Evolutionary conservation across 2,113 vertebrate genomes (phyloP).

Genomic region (Ranitomeya imitator): DNA sequence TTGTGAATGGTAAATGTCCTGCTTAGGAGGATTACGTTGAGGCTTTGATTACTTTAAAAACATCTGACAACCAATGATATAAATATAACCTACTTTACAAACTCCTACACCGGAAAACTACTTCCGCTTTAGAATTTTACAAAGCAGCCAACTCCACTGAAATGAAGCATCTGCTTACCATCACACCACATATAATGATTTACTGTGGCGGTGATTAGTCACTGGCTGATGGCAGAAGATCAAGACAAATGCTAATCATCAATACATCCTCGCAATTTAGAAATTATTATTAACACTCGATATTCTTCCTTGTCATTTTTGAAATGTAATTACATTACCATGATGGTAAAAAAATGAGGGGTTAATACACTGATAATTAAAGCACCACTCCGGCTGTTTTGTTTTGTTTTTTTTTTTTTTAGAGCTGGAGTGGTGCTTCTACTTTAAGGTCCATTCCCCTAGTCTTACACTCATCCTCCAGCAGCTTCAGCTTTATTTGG

Average conservation of each 20-base stretch:
- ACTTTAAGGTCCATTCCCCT: too few relatives aligned
- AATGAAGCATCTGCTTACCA: slow-evolving; percentile 29
- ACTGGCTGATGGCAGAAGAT: neutral
- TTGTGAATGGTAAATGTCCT: neutral
- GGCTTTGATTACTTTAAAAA: neutral
- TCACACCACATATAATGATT: neutral
- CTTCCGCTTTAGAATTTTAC: neutral
- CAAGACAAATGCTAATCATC: neutral
- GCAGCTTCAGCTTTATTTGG: too few relatives aligned
- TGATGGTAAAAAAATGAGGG: neutral
- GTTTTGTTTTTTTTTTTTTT: too few relatives aligned
- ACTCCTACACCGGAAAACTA: neutral
- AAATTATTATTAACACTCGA: neutral
- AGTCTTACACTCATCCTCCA: too few relatives aligned
- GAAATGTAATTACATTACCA: neutral
- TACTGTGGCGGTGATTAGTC: neutral
- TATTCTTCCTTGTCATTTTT: neutral
- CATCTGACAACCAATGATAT: neutral
- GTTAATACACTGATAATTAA: too few relatives aligned
- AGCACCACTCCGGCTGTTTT: too few relatives aligned
- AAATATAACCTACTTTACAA: slow-evolving; percentile 22
- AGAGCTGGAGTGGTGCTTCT: too few relatives aligned
- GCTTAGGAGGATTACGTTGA: neutral
- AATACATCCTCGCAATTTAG: neutral
- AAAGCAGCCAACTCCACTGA: neutral